A percentile compares a stretch with the other conserved stretches of the same genome.
These are phyloP conservation scores for Neodiprion virginianus DNA, from an alignment of 1,140 invertebrate species.

Conservation along the genomic window DNA sequence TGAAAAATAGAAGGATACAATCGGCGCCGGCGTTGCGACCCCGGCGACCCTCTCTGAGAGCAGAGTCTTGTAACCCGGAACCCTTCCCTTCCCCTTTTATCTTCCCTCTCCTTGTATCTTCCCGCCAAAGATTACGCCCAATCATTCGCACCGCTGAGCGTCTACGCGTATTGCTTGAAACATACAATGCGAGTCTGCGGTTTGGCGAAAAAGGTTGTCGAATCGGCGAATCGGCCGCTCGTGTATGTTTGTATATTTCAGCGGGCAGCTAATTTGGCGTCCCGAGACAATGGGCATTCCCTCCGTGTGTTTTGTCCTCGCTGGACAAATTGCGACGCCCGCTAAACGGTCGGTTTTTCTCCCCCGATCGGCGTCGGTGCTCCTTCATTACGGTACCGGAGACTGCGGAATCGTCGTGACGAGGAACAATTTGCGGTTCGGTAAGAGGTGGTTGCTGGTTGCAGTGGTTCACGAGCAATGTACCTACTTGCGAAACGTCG, in stretches of 20 bases:
- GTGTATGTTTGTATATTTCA: neutral
- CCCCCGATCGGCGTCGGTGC: constrained; percentile 24
- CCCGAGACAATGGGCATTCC: constrained; percentile 54
- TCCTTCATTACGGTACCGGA: neutral
- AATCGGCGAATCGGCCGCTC: neutral
- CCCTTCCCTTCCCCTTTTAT: neutral
- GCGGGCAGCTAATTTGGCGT: constrained; percentile 12
- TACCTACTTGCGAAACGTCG: neutral
- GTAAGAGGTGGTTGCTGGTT: too few relatives aligned
- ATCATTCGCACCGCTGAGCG: neutral
- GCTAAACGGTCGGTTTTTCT: constrained; percentile 55
- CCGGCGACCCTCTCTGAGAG: constrained; percentile 53
- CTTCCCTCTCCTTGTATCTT: neutral
- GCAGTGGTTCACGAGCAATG: neutral
- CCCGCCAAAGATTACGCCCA: constrained; percentile 18
- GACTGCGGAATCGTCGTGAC: neutral
- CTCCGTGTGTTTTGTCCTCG: constrained; percentile 49
- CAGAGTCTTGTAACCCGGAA: constrained; percentile 35
- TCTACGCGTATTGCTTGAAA: too few relatives aligned
- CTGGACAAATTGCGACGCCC: constrained; percentile 57
- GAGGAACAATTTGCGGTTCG: too few relatives aligned
- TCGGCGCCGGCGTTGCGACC: constrained; percentile 42
- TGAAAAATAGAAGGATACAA: constrained; percentile 42
- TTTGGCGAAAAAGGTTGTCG: neutral
- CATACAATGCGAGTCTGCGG: neutral